Evolutionary conservation across 2,888 invertebrate genomes (phyloP).

Genomic region (Caenorhabditis auriculariae): DNA sequence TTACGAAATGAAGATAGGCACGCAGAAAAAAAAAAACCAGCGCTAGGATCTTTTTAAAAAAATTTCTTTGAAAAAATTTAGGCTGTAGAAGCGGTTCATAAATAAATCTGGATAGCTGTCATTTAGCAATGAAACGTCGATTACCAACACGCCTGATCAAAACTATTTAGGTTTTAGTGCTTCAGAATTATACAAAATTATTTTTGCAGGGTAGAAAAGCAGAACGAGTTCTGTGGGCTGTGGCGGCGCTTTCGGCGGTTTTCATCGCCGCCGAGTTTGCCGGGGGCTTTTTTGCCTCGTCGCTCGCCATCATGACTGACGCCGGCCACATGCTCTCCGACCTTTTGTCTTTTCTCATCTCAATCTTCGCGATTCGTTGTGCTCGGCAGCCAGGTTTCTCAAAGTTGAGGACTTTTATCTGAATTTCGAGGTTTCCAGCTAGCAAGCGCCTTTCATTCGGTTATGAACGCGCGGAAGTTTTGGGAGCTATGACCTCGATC

Average conservation of each 20-base stretch:
- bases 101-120: too few relatives aligned
- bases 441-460: slow-evolving; percentile 84
- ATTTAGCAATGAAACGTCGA: too few relatives aligned
- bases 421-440: slow-evolving; percentile 66
- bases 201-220: slow-evolving; percentile 44
- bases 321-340: slow-evolving; percentile 95
- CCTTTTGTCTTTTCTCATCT: slow-evolving; percentile 96
- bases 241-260: slow-evolving; percentile 43
- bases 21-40: too few relatives aligned
- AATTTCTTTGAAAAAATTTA: too few relatives aligned
- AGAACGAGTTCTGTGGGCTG: slow-evolving; percentile 48
- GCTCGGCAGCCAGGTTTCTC: slow-evolving; percentile 73
- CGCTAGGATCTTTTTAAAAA: too few relatives aligned
- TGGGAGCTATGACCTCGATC: slow-evolving; percentile 72
- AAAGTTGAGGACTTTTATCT: neutral
- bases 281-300: slow-evolving; percentile 70
- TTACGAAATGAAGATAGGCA: too few relatives aligned
- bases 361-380: slow-evolving; percentile 85
- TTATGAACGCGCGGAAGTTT: slow-evolving; percentile 79
- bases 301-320: slow-evolving; percentile 79
- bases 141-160: too few relatives aligned
- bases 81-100: too few relatives aligned
- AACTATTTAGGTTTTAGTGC: neutral
- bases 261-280: slow-evolving; percentile 48
- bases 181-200: neutral